Conservation (phyloP, 35 echinoderm and acorn worm genomes). For the Stichopus chloronotus region DNA sequence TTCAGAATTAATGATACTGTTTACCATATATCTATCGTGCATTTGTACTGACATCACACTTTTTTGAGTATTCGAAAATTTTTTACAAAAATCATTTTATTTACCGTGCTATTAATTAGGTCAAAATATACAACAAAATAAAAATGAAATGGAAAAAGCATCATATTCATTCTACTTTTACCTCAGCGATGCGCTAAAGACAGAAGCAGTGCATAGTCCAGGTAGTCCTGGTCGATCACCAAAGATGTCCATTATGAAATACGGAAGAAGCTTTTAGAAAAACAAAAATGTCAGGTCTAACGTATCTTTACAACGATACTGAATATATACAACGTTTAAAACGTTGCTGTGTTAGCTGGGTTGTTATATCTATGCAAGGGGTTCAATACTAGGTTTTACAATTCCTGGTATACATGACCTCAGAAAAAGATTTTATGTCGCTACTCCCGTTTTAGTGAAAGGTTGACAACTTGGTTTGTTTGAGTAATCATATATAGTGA, state of each 20-base stretch:
- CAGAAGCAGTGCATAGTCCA: constrained; percentile 12
- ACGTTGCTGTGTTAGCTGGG: not conserved
- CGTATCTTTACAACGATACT: not conserved
- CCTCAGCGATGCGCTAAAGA: constrained; percentile 51
- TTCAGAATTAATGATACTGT: not conserved
- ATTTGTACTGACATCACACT: not conserved
- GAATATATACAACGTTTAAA: not conserved
- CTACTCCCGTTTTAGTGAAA: no score
- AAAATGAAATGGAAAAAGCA: no score
- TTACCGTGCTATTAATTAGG: not conserved
- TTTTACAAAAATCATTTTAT: no score
- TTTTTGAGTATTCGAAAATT: not conserved
- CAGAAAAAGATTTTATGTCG: no score
- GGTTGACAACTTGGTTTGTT: no score
- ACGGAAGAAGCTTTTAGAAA: constrained; percentile 29
- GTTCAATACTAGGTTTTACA: no score
- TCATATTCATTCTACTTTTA: not conserved
- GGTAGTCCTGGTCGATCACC: constrained; percentile 35
- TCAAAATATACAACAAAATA: not conserved
- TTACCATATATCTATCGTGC: no score
- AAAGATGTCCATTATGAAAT: constrained; percentile 52
- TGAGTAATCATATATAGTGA: no score
- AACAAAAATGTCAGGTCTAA: not conserved
- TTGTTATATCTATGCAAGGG: no score
- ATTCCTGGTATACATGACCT: no score